Evolutionary conservation across 1,140 invertebrate genomes (phyloP), one percentile per base, ranked within the genome.

Genomic region (Pogonus chalceus): DNA sequence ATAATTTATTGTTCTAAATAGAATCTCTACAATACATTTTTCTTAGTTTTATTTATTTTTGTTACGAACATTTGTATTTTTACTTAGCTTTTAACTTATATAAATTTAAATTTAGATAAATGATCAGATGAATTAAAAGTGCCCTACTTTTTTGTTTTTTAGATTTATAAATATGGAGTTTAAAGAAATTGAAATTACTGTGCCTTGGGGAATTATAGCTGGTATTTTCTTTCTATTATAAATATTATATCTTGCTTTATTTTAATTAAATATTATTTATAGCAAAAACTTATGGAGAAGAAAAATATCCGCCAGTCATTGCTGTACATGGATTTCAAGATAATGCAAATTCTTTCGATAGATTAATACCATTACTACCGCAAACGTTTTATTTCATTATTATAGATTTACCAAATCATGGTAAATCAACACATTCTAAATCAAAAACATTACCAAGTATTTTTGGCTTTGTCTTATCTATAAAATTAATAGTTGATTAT

Each of bases 171-270:
- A n/a, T n/a, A n/a, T n/a, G n/a, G n/a, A n/a, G n/a, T n/a, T n/a
- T n/a, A n/a, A n/a, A n/a, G 85, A 87, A 67, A 72, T 88, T 43
- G 65, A 79, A 59, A 86, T 90, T 60, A 79, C 84, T 7, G 79
- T 86, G 14, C 83, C 85, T 46, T 88, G 83, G 84, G 87, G 87
- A n/a, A 76, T 80, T 50, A 75, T 89, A 20, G 79, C 81, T 20
- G 85, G 83, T 63, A 68, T 75, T 35, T 43, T 24, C 18, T 43
- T 12, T n/a, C n/a, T 16, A 31, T 31, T 7, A 16, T 12, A 10
- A 10, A 4, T 12, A 10, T 18, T 43, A 12, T 12, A 12, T 12
- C 7, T 43, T 12, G 7, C 7, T 4, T 18, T 10, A n/a, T n/a
- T n/a, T 10, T 10, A 4, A 43, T 10, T 10, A 43, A 4, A n/a